Evolutionary conservation across 2,888 invertebrate genomes (phyloP).

Genomic region (Margaritifera margaritifera): DNA sequence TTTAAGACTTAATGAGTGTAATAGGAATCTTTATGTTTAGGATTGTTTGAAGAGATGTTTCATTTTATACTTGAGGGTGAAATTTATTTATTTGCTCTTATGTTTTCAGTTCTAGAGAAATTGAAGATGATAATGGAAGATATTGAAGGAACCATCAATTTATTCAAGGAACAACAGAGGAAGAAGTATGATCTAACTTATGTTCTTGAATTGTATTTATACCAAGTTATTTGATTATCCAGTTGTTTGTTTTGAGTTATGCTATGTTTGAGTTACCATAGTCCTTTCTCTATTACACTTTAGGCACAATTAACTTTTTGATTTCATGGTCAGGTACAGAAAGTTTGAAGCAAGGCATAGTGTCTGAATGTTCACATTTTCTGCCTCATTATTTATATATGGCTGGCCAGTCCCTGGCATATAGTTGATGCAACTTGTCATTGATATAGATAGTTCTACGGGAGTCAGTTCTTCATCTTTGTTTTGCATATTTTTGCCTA

Average conservation of each 20-base stretch:
- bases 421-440: no score
- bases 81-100: not conserved
- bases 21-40: not conserved
- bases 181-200: conserved; percentile 48
- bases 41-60: not conserved
- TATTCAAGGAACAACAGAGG: conserved; percentile 68
- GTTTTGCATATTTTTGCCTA: no score
- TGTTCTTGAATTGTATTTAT: no score
- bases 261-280: not conserved
- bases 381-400: no score
- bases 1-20: not conserved
- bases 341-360: no score
- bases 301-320: no score
- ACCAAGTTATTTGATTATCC: not conserved
- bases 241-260: not conserved
- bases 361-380: no score
- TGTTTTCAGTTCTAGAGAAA: conserved; percentile 67
- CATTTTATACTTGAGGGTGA: not conserved
- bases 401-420: no score
- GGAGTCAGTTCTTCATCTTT: no score
- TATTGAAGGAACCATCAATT: conserved; percentile 65
- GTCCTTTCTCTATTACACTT: not conserved
- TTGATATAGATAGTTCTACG: no score
- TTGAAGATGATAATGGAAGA: conserved; percentile 71
- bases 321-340: no score